Base-by-base conservation (phyloP, 1,140 invertebrate species). In the Pseudoatta argentina region DNA sequence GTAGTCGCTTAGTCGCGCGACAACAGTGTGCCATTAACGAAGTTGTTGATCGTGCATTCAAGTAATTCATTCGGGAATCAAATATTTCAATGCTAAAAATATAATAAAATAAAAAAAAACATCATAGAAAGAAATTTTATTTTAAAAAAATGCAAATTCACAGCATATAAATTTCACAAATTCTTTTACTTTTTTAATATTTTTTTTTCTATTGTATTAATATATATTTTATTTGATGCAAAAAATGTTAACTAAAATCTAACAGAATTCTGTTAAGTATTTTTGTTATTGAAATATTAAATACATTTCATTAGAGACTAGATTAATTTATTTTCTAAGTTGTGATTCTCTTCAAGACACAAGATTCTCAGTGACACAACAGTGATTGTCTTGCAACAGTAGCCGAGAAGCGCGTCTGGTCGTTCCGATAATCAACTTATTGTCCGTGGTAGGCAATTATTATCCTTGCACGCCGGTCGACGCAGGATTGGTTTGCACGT, bases 361-460 rank as follows among this genome's bases (percentile, higher is more conserved):
- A 24, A 24, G 24, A 24, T 24, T 14, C 39, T 39, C 1, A 55
- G 16, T 53, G 21, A 44, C 30, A 30, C 4, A 30, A 30, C 30
- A 30, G 27, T 30, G 3, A 30, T 14, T 24, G 39, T 69, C 48
- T 53, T 69, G 30, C 21, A 81, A 24, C 24, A 34, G 64, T 81
- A 71, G 66, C 16, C 6, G 34, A 72, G 39, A 73, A 61, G 8
- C 10, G 51, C 48, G 48, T 16, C 18, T 39, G 59, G 5, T 55
- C 73, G 44, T 51, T 73, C 24, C 18, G 39, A 73, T 21, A 55
- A 75, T 75, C 79, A 61, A 83, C 79, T 85, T 67, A 85, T 85
- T 85, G 82, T 78, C 30, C 21, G 34, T 12, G 73, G 21, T 66
- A 55, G 21, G 16, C 59, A 85, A 85, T 85, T 85, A 85, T 85